phyloP scores from a whole-genome alignment of 2,797 vertebrate species.

The Hydrocynus forskahlii region DNA sequence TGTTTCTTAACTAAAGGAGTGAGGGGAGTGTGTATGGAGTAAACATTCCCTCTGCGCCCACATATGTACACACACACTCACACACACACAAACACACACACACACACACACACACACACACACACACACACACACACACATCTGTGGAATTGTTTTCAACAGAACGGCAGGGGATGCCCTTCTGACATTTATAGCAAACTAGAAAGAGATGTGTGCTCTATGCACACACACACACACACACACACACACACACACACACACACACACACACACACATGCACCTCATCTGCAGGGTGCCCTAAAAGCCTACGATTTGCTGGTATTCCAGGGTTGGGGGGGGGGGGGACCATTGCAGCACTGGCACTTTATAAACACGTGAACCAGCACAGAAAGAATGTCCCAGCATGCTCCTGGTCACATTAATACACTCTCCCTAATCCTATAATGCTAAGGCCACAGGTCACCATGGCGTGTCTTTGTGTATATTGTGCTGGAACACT shows the following conservation, averaged over 20 bases:
- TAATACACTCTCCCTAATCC: conserved; percentile 22
- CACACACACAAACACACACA: conserved; percentile 24
- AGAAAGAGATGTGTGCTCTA: conserved; percentile 37
- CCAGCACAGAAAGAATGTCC: conserved; percentile 73
- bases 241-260: conserved; percentile 21
- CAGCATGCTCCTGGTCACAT: conserved; percentile 45
- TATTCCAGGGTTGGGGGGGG: conserved; percentile 51
- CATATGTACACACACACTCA: conserved; percentile 25
- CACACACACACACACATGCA: conserved; percentile 18
- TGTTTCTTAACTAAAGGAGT: not conserved
- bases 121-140: conserved; percentile 2
- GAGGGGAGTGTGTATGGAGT: conserved; percentile 3
- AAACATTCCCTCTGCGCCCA: conserved; percentile 24
- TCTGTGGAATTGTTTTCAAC: conserved; percentile 41
- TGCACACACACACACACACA: conserved; percentile 19
- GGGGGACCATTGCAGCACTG: conserved; percentile 43
- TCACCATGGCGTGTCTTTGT: not conserved
- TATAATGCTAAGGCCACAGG: conserved; percentile 18
- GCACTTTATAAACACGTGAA: conserved; percentile 55
- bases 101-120: not conserved
- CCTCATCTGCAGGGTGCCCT: not conserved
- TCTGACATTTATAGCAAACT: conserved; percentile 29
- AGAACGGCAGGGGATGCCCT: conserved; percentile 13
- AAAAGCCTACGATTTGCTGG: conserved; percentile 1
- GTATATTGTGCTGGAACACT: not conserved